Conservation (phyloP, 2,797 vertebrate genomes). For the Rhinophrynus dorsalis region DNA sequence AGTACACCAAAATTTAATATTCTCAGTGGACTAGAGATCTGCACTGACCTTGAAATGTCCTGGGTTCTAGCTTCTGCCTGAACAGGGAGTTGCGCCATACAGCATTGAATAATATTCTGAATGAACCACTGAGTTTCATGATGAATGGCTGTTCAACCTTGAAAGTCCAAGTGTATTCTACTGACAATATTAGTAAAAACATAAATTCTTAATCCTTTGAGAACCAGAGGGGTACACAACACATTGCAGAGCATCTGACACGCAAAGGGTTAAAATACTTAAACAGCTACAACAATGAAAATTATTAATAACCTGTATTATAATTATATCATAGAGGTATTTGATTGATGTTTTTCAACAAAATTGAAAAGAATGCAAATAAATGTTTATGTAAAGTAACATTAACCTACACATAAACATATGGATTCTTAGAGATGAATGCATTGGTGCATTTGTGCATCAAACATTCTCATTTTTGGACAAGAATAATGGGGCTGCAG, state of each 20-base stretch:
- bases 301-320: conserved; percentile 68
- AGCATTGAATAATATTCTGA: conserved; percentile 75
- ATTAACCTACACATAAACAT: no score
- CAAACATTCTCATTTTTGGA: no score
- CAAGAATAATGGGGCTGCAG: no score
- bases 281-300: conserved; percentile 57
- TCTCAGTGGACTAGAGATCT: conserved; percentile 65
- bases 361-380: conserved; percentile 22
- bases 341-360: conserved; percentile 64
- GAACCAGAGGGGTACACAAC: no score
- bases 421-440: no score
- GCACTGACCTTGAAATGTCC: conserved; percentile 74
- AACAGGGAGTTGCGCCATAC: conserved; percentile 76
- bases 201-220: conserved; percentile 50
- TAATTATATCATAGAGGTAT: conserved; percentile 66
- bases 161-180: conserved; percentile 66
- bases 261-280: no score
- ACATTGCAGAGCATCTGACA: no score
- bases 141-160: conserved; percentile 79
- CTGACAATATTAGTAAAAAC: conserved; percentile 63
- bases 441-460: no score
- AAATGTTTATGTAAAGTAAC: no score
- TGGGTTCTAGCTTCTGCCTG: conserved; percentile 77
- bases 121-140: conserved; percentile 80
- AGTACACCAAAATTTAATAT: conserved; percentile 68